Evolutionary conservation across 2,888 invertebrate genomes (phyloP).

Genomic region (Drosophila kuntzei): DNA sequence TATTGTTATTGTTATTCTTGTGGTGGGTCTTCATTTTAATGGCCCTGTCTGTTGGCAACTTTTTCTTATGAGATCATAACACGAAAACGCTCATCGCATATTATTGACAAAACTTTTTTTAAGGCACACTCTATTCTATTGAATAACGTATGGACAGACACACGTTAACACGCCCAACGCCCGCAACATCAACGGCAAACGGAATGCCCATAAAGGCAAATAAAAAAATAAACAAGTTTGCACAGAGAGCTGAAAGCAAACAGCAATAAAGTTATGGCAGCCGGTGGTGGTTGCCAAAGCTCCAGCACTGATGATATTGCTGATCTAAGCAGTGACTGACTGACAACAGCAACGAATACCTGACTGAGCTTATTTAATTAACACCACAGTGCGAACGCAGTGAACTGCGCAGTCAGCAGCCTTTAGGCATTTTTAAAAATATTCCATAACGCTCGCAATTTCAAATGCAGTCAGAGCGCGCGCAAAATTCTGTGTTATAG

Average conservation of each 20-base stretch:
- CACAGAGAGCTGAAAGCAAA: conserved; percentile 40
- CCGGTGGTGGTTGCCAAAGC: conserved; percentile 22
- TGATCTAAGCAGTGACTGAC: conserved; percentile 60
- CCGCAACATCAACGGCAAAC: conserved; percentile 42
- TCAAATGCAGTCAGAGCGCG: conserved; percentile 10
- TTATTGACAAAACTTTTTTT: conserved; percentile 73
- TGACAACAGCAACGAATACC: conserved; percentile 38
- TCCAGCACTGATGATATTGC: conserved; percentile 42
- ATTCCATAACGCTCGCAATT: conserved; percentile 8
- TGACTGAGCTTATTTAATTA: conserved; percentile 69
- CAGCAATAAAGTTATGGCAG: conserved; percentile 40
- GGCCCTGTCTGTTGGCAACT: conserved; percentile 49
- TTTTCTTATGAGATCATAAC: conserved; percentile 76
- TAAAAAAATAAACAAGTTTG: conserved; percentile 64
- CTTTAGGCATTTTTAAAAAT: conserved; percentile 19
- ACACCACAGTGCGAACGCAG: conserved; percentile 58
- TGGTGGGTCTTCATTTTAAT: conserved; percentile 43
- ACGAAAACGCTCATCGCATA: conserved; percentile 46
- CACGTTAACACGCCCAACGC: conserved; percentile 52
- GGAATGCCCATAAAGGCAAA: conserved; percentile 50
- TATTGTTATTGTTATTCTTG: conserved; percentile 42
- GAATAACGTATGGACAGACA: conserved; percentile 26
- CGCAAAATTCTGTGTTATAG: background rate
- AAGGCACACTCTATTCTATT: conserved; percentile 38
- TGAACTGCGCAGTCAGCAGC: conserved; percentile 35